phyloP scores from a whole-genome alignment of 2,797 vertebrate species.

The Urocyon cinereoargenteus region DNA sequence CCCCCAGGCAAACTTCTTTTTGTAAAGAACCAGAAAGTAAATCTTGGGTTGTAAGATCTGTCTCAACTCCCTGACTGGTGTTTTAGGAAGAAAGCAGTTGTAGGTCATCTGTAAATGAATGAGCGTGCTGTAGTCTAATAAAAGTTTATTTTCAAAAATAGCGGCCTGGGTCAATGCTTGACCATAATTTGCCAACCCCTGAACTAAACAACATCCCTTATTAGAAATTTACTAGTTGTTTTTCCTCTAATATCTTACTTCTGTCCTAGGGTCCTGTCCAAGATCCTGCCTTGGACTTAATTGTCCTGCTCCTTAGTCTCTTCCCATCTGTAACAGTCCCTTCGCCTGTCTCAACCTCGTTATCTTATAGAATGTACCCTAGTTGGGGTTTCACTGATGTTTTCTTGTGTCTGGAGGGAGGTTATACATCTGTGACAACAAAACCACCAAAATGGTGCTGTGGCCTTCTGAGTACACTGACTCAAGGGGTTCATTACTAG shows the following conservation, averaged over 20 bases:
- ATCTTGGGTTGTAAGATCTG: not conserved
- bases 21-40: not conserved
- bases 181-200: not conserved
- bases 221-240: not conserved
- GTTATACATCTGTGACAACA: not conserved
- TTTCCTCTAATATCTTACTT: not conserved
- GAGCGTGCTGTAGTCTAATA: not conserved
- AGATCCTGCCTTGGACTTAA: not conserved
- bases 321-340: not conserved
- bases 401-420: not conserved
- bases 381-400: too few relatives aligned
- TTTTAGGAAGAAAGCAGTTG: not conserved
- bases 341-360: not conserved
- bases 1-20: not conserved
- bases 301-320: not conserved
- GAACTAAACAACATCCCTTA: not conserved
- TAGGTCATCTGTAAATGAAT: not conserved
- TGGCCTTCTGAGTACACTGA: not conserved
- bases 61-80: not conserved
- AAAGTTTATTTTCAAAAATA: not conserved
- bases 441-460: not conserved
- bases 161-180: not conserved
- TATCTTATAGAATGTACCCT: not conserved
- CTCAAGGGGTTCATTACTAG: not conserved
- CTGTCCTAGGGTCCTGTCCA: not conserved